Percentiles rank a stretch among this genome's conserved stretches.
These are phyloP conservation scores for Hexactinellida sp. DNA, from an alignment of 37 sponge, comb jelly and placozoan genomes.

Conservation along the genomic window DNA sequence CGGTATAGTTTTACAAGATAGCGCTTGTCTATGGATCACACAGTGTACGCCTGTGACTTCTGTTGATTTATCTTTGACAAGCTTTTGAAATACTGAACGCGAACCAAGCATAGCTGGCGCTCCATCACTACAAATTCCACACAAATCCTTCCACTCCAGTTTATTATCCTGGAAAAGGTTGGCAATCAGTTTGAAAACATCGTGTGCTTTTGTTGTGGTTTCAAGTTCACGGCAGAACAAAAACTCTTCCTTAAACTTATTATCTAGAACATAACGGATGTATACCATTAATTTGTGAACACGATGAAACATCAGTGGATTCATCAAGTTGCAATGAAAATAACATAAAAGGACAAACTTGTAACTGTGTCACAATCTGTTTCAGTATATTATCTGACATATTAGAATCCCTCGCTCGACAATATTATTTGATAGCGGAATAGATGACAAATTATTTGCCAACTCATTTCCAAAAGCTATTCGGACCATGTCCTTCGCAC, in stretches of 20 bases:
- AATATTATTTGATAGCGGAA: background rate
- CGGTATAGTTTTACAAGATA: background rate
- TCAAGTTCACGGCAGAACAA: constrained; percentile 13
- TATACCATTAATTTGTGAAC: constrained; percentile 15
- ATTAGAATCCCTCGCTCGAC: constrained; percentile 11
- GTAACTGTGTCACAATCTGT: background rate
- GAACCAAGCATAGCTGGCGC: constrained; percentile 13
- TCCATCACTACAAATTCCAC: constrained; percentile 12
- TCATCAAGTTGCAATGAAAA: constrained; percentile 15
- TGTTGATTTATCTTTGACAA: constrained; percentile 14
- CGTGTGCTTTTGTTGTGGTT: constrained; percentile 8
- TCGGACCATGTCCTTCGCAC: constrained; percentile 1
- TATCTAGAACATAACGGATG: background rate
- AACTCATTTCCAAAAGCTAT: background rate
- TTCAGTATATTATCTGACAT: constrained; percentile 11
- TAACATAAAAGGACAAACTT: background rate
- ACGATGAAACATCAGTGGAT: background rate
- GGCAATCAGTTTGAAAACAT: background rate
- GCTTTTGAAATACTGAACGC: constrained; percentile 14
- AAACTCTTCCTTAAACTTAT: constrained; percentile 14
- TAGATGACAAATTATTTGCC: background rate
- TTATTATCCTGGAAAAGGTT: background rate
- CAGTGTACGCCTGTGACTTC: constrained; percentile 17
- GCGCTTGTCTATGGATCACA: constrained; percentile 16
- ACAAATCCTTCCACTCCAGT: constrained; percentile 13